A percentile compares a stretch with the other conserved stretches of the same genome.
Evolutionary conservation across 30 jellyfish, hydroid and myxozoan species (phyloP).

Genomic region (Cassiopea andromeda): DNA sequence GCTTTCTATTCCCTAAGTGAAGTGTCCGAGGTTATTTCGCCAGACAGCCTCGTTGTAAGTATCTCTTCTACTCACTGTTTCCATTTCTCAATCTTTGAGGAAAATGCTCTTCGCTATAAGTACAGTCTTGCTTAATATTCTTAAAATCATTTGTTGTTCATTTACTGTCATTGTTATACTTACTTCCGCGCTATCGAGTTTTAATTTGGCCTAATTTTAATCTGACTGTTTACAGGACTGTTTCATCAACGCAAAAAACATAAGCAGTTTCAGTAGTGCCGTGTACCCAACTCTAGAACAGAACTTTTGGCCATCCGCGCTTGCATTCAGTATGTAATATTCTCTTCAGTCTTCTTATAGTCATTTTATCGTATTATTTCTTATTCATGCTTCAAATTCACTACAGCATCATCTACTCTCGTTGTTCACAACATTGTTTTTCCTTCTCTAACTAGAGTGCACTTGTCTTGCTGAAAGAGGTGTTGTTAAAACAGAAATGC

Average conservation of each 20-base stretch:
- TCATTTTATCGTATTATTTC: background rate
- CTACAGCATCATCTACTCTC: too few relatives aligned
- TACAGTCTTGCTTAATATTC: too few relatives aligned
- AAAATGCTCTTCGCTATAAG: too few relatives aligned
- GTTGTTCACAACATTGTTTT: background rate
- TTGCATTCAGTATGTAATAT: constrained; percentile 61
- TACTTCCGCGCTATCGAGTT: too few relatives aligned
- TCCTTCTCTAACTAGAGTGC: constrained; percentile 33
- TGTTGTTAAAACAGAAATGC: constrained; percentile 79
- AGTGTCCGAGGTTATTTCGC: constrained; percentile 76
- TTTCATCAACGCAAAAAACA: constrained; percentile 51
- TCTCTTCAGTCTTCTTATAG: background rate
- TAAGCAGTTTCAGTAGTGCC: constrained; percentile 44
- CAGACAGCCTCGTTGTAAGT: constrained; percentile 82
- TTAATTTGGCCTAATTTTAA: too few relatives aligned
- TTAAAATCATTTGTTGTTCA: too few relatives aligned
- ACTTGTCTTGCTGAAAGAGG: constrained; percentile 85
- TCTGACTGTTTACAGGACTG: constrained; percentile 69
- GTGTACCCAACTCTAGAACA: constrained; percentile 61
- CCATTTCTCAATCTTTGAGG: background rate
- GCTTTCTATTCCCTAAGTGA: constrained; percentile 90
- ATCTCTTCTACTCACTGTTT: background rate
- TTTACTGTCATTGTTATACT: background rate
- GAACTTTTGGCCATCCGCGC: constrained; percentile 77
- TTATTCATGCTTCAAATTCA: background rate